Base-by-base conservation (phyloP, 2,113 vertebrate genomes). In the Pantherophis guttatus region DNA sequence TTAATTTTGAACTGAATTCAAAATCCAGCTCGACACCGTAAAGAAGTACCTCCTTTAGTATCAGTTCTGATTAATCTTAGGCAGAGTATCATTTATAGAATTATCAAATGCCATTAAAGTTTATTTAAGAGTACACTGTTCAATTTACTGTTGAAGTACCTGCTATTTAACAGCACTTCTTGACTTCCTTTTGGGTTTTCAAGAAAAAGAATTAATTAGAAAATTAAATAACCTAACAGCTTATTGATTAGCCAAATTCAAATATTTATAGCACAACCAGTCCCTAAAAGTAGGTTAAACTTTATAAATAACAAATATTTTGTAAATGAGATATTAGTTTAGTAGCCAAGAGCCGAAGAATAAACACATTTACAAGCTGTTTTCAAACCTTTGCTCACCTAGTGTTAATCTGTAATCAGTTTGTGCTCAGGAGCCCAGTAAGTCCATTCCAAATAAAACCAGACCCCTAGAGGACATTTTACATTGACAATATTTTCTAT, bases 1-100 rank as follows among this genome's bases (percentile, higher is more conserved):
- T 94, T 96, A 97, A 95, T 95, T 95, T 94, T 96, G 95, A 81
- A 94, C 96, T 96, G 95, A 94, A 96, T 95, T 95, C 33, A 33
- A 33, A 33, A 33, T 93, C 89, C 92, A 95, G 90, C 87, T 62
- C 58, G 96, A 93, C 12, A 23, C 93, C 86, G 89, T 26, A 85
- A 93, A 93, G 90, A 95, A 95, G 89, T 52, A 52, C 93, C 94
- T 81, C 8, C 24, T 15, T 94, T 81, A 29, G 94, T 54, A 65
- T 87, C 91, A 94, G 93, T 54, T 93, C 89, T 94, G 57, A 29
- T 87, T 94, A 90, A 0, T 0, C 93, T 94, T 94, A 95, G 95
- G 94, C 95, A 92, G 39, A 62, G 15, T 2, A 92, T 0, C 4
- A 54, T 87, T 93, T 92, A 81, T 81, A 75, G 62, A 10, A 15